These are phyloP conservation scores for Bombus waltoni DNA, from an alignment of 1,140 invertebrate species.

Conservation along the genomic window DNA sequence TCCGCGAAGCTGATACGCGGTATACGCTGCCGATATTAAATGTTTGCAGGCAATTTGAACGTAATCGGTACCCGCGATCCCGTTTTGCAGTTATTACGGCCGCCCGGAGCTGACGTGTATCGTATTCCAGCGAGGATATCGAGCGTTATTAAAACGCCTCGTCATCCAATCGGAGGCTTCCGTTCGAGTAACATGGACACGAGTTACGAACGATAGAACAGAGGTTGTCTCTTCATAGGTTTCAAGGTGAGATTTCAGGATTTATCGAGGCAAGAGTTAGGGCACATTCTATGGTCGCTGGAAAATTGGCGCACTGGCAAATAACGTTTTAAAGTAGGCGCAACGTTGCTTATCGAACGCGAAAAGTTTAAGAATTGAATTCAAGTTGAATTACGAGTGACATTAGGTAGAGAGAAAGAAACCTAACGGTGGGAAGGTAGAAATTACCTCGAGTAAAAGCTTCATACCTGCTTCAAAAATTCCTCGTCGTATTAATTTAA, in stretches of 20 bases:
- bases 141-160: slow-evolving; percentile 42
- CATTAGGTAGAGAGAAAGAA: no score
- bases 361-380: no score
- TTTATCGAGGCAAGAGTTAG: background rate
- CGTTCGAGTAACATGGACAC: background rate
- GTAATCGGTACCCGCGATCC: slow-evolving; percentile 72
- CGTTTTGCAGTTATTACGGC: slow-evolving; percentile 74
- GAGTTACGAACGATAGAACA: background rate
- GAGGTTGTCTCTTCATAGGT: background rate
- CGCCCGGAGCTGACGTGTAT: slow-evolving; percentile 22
- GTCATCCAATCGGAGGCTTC: background rate
- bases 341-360: no score
- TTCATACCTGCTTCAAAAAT: no score
- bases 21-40: slow-evolving; percentile 75
- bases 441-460: no score
- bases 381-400: no score
- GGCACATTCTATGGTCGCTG: no score
- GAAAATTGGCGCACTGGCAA: no score
- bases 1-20: slow-evolving; percentile 65
- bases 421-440: no score
- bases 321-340: no score
- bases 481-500: no score
- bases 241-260: background rate
- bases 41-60: slow-evolving; percentile 79
- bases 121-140: slow-evolving; percentile 29